A percentile compares a stretch with the other conserved stretches of the same genome.
Evolutionary conservation across 2,888 invertebrate genomes (phyloP).

Genomic region (Muscina levida): DNA sequence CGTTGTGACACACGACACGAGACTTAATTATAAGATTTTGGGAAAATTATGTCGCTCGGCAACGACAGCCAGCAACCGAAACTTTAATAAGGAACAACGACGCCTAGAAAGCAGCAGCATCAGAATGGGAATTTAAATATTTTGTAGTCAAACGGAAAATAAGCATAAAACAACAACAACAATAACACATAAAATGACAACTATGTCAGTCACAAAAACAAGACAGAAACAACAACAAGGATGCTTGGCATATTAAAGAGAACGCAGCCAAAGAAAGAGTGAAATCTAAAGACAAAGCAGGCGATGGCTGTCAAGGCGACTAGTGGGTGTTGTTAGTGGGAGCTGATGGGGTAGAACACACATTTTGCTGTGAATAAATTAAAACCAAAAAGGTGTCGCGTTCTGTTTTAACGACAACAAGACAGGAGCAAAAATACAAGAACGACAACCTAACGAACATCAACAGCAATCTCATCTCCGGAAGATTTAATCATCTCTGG

Average conservation of each 20-base stretch:
- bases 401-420: constrained; percentile 24
- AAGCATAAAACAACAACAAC: constrained; percentile 39
- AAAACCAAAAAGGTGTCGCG: constrained; percentile 35
- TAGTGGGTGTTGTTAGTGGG: too few species aligned
- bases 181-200: constrained; percentile 30
- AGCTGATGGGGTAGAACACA: constrained; percentile 11
- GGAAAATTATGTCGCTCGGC: constrained; percentile 51
- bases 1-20: constrained; percentile 38
- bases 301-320: neutral
- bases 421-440: constrained; percentile 5
- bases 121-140: constrained; percentile 42
- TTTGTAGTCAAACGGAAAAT: constrained; percentile 52
- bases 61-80: constrained; percentile 21
- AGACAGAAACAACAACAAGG: constrained; percentile 8
- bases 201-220: constrained; percentile 10
- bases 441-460: neutral
- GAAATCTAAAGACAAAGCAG: neutral
- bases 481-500: constrained; percentile 32
- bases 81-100: neutral
- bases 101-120: neutral
- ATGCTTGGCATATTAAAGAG: neutral
- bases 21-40: constrained; percentile 58
- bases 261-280: neutral
- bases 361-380: constrained; percentile 39
- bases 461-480: constrained; percentile 6